phyloP scores from a whole-genome alignment of 1,140 invertebrate genomes.

The Hermatobates lingyangjiaoensis region DNA sequence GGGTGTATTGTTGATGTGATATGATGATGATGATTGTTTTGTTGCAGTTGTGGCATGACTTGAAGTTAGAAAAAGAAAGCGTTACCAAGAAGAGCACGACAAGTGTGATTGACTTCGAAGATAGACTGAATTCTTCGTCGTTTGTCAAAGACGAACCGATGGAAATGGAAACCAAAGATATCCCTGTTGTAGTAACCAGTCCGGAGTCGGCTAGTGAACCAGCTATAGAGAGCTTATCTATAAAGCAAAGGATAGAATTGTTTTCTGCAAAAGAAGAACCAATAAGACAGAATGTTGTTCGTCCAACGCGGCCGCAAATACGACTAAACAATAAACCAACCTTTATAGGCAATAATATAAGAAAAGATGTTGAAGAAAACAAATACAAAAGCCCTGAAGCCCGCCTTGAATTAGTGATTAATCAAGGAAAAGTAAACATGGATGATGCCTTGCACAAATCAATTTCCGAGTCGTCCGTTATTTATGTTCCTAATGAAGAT shows the following conservation, averaged over 20 bases:
- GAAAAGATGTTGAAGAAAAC: background rate
- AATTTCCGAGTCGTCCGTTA: no score
- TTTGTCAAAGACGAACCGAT: background rate
- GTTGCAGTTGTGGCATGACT: conserved; percentile 42
- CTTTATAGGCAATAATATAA: conserved; percentile 5
- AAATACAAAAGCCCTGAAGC: background rate
- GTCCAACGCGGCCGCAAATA: conserved; percentile 4
- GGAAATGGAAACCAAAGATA: background rate
- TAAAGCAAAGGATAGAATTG: conserved; percentile 16
- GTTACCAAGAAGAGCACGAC: conserved; percentile 12
- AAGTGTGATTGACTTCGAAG: conserved; percentile 12
- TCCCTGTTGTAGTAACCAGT: no score
- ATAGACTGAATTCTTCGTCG: conserved; percentile 3
- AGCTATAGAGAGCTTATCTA: conserved; percentile 4
- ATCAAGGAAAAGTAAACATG: no score
- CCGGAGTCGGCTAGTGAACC: background rate
- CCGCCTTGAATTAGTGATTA: no score
- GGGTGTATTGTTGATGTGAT: no score
- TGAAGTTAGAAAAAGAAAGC: conserved; percentile 27
- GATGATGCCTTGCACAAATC: no score
- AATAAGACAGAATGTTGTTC: conserved; percentile 5
- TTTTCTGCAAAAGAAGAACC: conserved; percentile 12
- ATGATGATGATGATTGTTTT: no score
- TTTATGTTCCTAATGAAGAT: no score
- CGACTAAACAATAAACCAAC: conserved; percentile 10